Conservation (phyloP, 2,888 invertebrate species). For the Palloptera scutellata region DNA sequence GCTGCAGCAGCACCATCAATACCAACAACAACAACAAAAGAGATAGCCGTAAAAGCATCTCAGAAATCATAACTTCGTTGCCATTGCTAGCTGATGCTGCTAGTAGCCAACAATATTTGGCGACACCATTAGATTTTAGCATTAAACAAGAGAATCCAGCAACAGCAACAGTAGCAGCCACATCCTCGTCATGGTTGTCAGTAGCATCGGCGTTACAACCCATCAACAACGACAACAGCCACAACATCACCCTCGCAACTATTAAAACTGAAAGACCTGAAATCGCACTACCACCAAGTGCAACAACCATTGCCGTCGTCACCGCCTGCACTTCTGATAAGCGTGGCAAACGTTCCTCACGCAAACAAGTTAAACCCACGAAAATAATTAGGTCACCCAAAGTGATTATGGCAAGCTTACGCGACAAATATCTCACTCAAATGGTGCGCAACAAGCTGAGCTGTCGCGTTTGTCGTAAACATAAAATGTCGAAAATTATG, state of each 20-base stretch:
- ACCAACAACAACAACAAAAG: conserved; percentile 27
- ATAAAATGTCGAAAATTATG: conserved; percentile 50
- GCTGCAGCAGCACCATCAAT: conserved; percentile 19
- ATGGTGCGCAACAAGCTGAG: conserved; percentile 60
- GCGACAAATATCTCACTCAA: conserved; percentile 64
- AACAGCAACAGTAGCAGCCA: neutral
- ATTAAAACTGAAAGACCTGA: conserved; percentile 24
- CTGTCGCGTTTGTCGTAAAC: conserved; percentile 54
- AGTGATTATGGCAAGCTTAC: conserved; percentile 55
- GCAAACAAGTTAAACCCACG: conserved; percentile 67
- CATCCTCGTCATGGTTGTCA: conserved; percentile 3
- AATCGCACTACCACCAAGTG: neutral
- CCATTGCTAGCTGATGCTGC: conserved; percentile 57
- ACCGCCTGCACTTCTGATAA: neutral
- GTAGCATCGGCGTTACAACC: conserved; percentile 14
- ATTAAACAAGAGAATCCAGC: conserved; percentile 44
- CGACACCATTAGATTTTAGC: conserved; percentile 56
- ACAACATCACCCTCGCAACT: neutral
- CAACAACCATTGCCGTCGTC: conserved; percentile 5
- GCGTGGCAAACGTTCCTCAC: conserved; percentile 60
- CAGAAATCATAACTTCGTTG: conserved; percentile 54
- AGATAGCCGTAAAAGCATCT: conserved; percentile 49
- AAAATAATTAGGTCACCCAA: conserved; percentile 61
- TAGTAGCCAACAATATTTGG: conserved; percentile 53
- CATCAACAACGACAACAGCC: neutral